These are phyloP conservation scores for Trichosurus vulpecula DNA, from an alignment of 2,797 vertebrate genomes.

Conservation along the genomic window DNA sequence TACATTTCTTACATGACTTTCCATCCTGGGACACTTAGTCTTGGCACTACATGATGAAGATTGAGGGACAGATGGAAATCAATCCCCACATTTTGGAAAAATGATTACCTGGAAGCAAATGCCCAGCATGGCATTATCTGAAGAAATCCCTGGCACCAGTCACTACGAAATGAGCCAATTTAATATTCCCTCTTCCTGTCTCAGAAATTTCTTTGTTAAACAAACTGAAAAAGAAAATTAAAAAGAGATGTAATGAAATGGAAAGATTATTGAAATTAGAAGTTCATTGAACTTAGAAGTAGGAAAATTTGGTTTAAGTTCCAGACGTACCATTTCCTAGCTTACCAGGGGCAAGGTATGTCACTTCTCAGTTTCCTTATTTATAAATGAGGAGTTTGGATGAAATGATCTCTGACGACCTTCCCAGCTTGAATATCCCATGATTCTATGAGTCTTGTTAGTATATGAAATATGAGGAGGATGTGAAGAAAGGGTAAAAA, in stretches of 20 bases:
- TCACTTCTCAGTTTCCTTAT: not conserved
- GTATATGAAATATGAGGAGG: not conserved
- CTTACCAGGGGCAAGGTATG: not conserved
- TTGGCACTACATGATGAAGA: not conserved
- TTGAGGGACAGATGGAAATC: not conserved
- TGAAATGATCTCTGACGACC: not conserved
- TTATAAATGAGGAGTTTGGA: not conserved
- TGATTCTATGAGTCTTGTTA: not conserved
- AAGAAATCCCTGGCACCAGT: not conserved
- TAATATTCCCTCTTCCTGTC: conserved; percentile 34
- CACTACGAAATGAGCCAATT: not conserved
- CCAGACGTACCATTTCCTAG: not conserved
- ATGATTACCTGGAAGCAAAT: not conserved
- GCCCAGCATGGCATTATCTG: not conserved
- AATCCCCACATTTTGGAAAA: not conserved
- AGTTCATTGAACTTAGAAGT: not conserved
- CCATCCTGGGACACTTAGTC: not conserved
- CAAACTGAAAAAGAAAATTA: not conserved
- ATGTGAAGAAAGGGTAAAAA: not conserved
- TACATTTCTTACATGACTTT: not conserved
- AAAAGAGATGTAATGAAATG: conserved; percentile 12
- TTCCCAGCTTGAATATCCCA: not conserved
- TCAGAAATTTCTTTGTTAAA: conserved; percentile 37
- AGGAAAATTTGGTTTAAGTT: not conserved
- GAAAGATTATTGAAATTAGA: not conserved